phyloP scores from a whole-genome alignment of 2,797 vertebrate genomes.

The Poecile montanus region DNA sequence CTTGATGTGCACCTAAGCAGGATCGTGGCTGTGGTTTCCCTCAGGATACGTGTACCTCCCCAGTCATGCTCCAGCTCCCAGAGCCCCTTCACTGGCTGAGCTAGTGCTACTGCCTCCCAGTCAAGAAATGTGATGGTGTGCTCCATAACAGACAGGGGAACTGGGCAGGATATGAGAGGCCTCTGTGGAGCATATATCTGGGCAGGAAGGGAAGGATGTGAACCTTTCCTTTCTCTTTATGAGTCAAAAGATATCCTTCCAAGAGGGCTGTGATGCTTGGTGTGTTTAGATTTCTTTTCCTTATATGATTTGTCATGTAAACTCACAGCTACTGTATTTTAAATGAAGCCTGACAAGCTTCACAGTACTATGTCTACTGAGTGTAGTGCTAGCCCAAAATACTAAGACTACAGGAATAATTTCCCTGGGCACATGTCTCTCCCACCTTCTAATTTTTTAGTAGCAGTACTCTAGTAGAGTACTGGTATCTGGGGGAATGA shows the following conservation, averaged over 20 bases:
- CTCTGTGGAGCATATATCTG: not conserved
- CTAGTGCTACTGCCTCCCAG: not conserved
- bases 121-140: fast-evolving
- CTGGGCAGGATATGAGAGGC: not conserved
- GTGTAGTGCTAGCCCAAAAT: not conserved
- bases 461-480: not conserved
- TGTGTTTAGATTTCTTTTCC: not conserved
- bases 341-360: not conserved
- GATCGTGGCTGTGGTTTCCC: fast-evolving
- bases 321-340: not conserved
- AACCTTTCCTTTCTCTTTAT: constrained; percentile 45
- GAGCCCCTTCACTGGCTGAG: not conserved
- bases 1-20: not conserved
- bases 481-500: not conserved
- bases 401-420: not conserved
- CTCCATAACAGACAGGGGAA: not conserved
- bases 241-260: constrained; percentile 1
- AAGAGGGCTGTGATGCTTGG: not conserved
- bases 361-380: not conserved
- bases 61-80: not conserved
- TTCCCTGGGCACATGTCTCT: not conserved
- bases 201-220: constrained; percentile 2
- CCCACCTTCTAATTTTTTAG: not conserved
- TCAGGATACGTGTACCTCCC: fast-evolving
- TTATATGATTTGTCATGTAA: not conserved